phyloP scores from a whole-genome alignment of 2,113 vertebrate genomes.

The Calyptomena viridis region DNA sequence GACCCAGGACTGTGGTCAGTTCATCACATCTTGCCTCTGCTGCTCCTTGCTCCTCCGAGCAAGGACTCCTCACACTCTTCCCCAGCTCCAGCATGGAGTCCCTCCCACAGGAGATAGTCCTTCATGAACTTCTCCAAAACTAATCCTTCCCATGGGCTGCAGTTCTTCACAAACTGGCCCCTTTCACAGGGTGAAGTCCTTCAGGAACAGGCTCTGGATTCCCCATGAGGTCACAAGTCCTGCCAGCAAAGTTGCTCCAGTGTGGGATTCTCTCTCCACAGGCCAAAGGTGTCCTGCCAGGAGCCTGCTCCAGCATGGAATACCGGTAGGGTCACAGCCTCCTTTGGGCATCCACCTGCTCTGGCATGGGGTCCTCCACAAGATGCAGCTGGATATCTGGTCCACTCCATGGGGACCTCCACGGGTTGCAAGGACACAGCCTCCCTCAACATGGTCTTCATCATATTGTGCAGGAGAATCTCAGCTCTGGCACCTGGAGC shows the following conservation, averaged over 20 bases:
- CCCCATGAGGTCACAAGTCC: neutral
- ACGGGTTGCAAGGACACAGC: neutral
- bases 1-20: neutral
- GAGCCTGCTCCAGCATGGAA: neutral
- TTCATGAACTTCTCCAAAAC: neutral
- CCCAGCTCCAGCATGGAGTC: neutral
- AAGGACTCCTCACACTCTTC: neutral
- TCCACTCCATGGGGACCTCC: neutral
- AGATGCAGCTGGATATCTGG: neutral
- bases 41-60: neutral
- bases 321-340: neutral
- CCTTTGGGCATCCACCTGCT: neutral
- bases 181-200: neutral
- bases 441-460: neutral
- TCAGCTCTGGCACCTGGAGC: neutral
- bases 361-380: neutral
- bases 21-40: neutral
- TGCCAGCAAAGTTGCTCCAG: neutral
- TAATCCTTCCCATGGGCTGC: neutral
- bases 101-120: neutral
- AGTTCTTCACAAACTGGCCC: neutral
- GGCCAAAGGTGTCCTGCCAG: neutral
- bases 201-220: neutral
- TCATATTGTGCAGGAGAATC: accelerated
- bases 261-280: neutral